phyloP scores from a whole-genome alignment of 2,113 vertebrate species.

The Hydropotes inermis region DNA sequence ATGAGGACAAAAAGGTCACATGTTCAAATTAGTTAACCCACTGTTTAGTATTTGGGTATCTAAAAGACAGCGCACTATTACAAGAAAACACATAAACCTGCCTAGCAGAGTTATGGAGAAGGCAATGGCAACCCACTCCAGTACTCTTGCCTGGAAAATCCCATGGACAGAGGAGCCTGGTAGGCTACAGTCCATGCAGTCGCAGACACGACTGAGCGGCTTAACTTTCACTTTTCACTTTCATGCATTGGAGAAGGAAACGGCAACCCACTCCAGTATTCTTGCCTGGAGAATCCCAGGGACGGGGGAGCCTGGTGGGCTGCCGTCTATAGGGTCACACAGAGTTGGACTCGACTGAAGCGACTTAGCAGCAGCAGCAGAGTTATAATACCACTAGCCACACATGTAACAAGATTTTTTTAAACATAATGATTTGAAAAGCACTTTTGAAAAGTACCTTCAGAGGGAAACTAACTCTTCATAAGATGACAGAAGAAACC shows the following conservation, averaged over 20 bases:
- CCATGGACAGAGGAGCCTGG: background rate
- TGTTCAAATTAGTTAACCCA: background rate
- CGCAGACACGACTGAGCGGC: background rate
- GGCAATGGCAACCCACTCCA: background rate
- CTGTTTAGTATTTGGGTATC: background rate
- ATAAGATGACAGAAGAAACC: background rate
- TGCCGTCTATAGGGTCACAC: background rate
- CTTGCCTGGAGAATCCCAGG: background rate
- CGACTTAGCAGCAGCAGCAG: background rate
- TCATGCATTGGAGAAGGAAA: background rate
- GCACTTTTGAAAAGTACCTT: background rate
- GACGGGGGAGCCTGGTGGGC: background rate
- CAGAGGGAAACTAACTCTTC: background rate
- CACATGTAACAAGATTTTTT: background rate
- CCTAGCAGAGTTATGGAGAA: background rate
- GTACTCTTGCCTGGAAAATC: background rate
- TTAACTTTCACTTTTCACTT: background rate
- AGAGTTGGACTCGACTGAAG: background rate
- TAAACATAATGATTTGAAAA: background rate
- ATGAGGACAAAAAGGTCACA: background rate
- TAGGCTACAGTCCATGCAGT: accelerated
- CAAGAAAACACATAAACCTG: background rate
- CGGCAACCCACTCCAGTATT: background rate
- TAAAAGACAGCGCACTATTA: background rate
- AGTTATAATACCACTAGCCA: background rate